A percentile compares a stretch with the other conserved stretches of the same genome.
These are phyloP conservation scores for Thermophis baileyi DNA, from an alignment of 2,113 vertebrate genomes.

Conservation along the genomic window DNA sequence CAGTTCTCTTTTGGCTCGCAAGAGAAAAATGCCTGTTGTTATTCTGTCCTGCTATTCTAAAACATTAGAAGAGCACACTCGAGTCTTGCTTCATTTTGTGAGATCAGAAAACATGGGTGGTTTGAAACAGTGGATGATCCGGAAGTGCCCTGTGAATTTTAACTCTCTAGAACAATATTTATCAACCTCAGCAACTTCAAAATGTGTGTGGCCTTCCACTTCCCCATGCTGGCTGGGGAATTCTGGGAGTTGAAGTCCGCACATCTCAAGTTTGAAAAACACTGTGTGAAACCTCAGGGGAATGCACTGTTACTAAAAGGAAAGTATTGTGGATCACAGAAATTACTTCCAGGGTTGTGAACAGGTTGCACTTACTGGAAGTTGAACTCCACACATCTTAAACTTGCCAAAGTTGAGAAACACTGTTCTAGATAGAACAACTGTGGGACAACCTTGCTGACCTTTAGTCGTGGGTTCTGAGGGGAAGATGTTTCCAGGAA, in stretches of 20 bases:
- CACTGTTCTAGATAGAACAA: not conserved
- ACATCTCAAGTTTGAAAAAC: not conserved
- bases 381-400: not conserved
- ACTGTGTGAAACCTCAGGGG: not conserved
- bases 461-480: not conserved
- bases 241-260: not conserved
- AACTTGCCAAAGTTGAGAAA: not conserved
- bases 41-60: not conserved
- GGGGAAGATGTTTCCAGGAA: not conserved
- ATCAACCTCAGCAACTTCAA: not conserved
- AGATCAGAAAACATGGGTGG: not conserved
- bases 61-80: not conserved
- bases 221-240: not conserved
- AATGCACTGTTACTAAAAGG: not conserved
- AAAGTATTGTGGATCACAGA: not conserved
- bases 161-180: no score
- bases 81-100: not conserved
- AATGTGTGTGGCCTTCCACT: not conserved
- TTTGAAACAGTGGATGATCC: not conserved
- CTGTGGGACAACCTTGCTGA: not conserved
- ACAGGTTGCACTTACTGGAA: not conserved
- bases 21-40: not conserved
- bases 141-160: not conserved
- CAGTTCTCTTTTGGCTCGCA: not conserved
- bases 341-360: not conserved